Evolutionary conservation across 2,888 invertebrate species (phyloP), one percentile per base, ranked within the genome.

Genomic region (Arenicola marina): DNA sequence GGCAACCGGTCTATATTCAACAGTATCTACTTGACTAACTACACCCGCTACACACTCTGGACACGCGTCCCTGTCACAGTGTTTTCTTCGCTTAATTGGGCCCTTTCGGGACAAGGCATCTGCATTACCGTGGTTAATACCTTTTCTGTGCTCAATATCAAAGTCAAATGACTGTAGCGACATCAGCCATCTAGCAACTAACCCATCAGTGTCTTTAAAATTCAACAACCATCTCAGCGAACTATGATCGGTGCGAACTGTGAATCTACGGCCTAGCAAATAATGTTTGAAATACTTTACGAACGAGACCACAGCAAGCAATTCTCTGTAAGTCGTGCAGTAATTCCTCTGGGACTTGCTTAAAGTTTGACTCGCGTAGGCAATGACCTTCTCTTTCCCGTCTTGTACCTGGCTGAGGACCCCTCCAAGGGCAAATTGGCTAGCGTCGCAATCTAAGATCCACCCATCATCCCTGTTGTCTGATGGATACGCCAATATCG

Each of bases 201-300:
- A 53, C 4, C 51, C 57, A 4, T 31, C 34, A 11, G 48, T 28
- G 18, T 59, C 26, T 34, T 48, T 61, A 21, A 59, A 61, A 45
- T 4, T 32, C 21, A 18, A 15, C 21, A 43, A 29, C 32, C 29
- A 38, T 32, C 33, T 2, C 7, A 61, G 57, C 21, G 61, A 59
- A 26, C 38, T 44, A 31, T 61, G 61, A 44, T 61, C 57, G 28
- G 60, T 57, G 15, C 59, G 4, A n/a, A 63, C 33, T n/a, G 24
- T 21, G 43, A 61, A 61, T 4, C 24, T 18, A 26, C 46, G 21
- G 2, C 63, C 60, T 4, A 21, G 34, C 43, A 63, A 38, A 51
- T 62, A 63, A 43, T 61, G 53, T n/a, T 33, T 63, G 55, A 62
- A 63, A 26, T 63, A 31, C 3, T 44, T 38, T 2, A 63, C 46